A percentile compares a stretch with the other conserved stretches of the same genome.
These are phyloP conservation scores for Gallinago undulata DNA, from an alignment of 2,113 vertebrate genomes.

Conservation along the genomic window DNA sequence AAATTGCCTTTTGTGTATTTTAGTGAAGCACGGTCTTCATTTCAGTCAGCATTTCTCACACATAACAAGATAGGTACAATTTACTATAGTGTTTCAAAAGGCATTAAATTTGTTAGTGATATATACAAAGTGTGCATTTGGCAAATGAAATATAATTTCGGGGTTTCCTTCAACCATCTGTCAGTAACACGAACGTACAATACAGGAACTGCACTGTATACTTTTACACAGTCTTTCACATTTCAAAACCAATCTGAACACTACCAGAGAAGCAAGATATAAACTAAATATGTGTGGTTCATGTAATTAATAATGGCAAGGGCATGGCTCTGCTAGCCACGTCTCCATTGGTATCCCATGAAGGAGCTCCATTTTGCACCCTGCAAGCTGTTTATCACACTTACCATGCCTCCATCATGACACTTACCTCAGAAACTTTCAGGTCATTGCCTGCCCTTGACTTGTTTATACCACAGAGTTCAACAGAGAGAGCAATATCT, in stretches of 20 bases:
- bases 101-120: not conserved
- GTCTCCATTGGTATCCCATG: not conserved
- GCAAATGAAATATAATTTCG: not conserved
- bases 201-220: not conserved
- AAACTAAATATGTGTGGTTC: not conserved
- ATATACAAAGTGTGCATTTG: not conserved
- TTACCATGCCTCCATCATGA: not conserved
- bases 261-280: not conserved
- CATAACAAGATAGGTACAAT: not conserved
- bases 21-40: not conserved
- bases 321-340: not conserved
- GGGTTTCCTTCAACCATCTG: not conserved
- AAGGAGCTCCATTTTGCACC: not conserved
- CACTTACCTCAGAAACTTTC: not conserved
- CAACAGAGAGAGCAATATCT: not conserved
- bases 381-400: not conserved
- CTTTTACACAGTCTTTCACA: not conserved
- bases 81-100: not conserved
- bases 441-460: not conserved
- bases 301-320: not conserved
- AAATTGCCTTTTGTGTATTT: not conserved
- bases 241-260: not conserved
- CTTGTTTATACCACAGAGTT: not conserved
- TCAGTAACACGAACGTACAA: rapidly evolving
- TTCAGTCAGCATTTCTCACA: not conserved